Conservation (phyloP, 2,888 invertebrate species). For the Apoda limacodes region DNA sequence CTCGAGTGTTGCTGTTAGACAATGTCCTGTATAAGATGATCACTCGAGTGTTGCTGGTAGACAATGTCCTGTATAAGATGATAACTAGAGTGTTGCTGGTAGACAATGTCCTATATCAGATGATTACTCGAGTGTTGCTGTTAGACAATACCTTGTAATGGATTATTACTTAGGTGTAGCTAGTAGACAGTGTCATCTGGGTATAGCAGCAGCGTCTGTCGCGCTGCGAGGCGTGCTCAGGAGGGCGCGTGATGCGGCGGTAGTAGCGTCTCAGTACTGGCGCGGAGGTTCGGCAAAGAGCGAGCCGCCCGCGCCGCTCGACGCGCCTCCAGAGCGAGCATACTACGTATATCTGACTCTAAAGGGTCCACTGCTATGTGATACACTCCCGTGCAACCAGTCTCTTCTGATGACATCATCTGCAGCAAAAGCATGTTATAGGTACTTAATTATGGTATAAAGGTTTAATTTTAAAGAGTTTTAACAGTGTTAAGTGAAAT, state of each 20-base stretch:
- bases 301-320: conserved; percentile 59
- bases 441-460: too few species aligned
- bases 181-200: conserved; percentile 57
- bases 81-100: too few species aligned
- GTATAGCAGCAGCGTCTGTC: conserved; percentile 46
- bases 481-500: too few species aligned
- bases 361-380: conserved; percentile 61
- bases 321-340: conserved; percentile 61
- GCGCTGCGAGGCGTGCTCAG: conserved; percentile 31
- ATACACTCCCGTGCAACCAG: conserved; percentile 44
- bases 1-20: too few species aligned
- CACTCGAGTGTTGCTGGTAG: too few species aligned
- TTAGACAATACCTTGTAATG: neutral
- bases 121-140: too few species aligned
- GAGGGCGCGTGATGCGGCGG: conserved; percentile 39
- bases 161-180: conserved; percentile 19
- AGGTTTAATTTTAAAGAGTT: too few species aligned
- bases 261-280: conserved; percentile 74
- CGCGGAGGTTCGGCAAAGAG: conserved; percentile 78
- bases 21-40: too few species aligned
- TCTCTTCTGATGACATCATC: too few species aligned
- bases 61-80: too few species aligned
- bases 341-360: conserved; percentile 51
- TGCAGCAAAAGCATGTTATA: too few species aligned
- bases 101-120: too few species aligned